Conservation (phyloP, 2,888 invertebrate genomes). For the Alsophila aescularia region DNA sequence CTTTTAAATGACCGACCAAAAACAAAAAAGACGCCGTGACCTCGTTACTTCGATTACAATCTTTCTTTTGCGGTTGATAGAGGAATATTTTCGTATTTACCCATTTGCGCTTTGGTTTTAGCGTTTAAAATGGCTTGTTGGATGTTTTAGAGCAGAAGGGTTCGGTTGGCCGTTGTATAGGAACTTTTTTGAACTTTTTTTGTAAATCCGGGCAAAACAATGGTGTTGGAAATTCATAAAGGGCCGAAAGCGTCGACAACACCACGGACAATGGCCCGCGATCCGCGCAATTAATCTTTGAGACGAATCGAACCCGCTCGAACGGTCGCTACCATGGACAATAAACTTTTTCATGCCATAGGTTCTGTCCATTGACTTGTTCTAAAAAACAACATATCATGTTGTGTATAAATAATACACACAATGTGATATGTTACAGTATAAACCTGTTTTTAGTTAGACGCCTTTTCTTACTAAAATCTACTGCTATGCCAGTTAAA, state of each 20-base stretch:
- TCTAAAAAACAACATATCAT: too few species aligned
- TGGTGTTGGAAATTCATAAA: slow-evolving; percentile 74
- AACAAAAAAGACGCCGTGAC: slow-evolving; percentile 67
- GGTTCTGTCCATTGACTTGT: too few species aligned
- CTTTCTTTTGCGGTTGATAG: slow-evolving; percentile 47
- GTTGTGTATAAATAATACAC: too few species aligned
- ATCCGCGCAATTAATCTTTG: slow-evolving; percentile 78
- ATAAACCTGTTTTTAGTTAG: too few species aligned
- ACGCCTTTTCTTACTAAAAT: too few species aligned
- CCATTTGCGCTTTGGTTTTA: slow-evolving; percentile 31
- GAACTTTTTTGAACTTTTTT: slow-evolving; percentile 72
- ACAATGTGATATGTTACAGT: too few species aligned
- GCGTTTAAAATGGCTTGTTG: slow-evolving; percentile 36
- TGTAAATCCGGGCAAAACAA: slow-evolving; percentile 76
- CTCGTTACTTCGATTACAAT: slow-evolving; percentile 74
- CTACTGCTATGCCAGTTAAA: too few species aligned
- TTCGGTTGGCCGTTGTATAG: slow-evolving; percentile 43
- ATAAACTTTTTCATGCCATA: slow-evolving; percentile 8
- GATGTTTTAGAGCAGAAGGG: slow-evolving; percentile 16
- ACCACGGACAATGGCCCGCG: slow-evolving; percentile 66
- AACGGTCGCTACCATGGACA: slow-evolving; percentile 44
- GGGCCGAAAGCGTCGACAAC: slow-evolving; percentile 71
- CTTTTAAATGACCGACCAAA: slow-evolving; percentile 79
- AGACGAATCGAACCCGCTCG: slow-evolving; percentile 68
- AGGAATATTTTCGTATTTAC: slow-evolving; percentile 5